Evolutionary conservation across 2,797 vertebrate species (phyloP).

Genomic region (Mico argentatus): DNA sequence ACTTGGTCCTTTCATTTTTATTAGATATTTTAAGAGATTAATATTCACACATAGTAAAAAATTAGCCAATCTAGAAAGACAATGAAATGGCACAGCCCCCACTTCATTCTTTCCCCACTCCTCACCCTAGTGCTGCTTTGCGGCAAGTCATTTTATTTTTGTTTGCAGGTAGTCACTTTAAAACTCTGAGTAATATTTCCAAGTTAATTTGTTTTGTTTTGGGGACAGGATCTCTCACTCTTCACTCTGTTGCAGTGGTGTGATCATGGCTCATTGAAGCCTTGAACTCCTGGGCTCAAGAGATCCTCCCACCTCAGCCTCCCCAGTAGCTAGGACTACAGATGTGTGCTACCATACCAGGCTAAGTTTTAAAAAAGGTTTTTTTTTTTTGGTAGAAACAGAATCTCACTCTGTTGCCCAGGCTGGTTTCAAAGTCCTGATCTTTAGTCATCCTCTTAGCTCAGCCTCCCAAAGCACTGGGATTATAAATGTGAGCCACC

Average conservation of each 20-base stretch:
- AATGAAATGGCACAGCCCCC: background rate
- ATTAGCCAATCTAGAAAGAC: background rate
- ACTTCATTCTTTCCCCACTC: background rate
- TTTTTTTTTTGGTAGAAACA: too few species aligned
- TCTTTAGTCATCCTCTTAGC: too few species aligned
- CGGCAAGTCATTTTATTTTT: background rate
- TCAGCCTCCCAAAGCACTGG: too few species aligned
- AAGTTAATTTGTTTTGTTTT: background rate
- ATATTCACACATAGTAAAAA: background rate
- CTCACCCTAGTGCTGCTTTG: background rate
- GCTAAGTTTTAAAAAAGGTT: background rate
- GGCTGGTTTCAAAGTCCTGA: too few species aligned
- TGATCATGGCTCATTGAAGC: background rate
- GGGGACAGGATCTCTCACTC: background rate
- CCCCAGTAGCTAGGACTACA: background rate
- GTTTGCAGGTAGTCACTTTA: background rate
- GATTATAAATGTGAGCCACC: too few species aligned
- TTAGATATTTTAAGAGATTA: conserved; percentile 11
- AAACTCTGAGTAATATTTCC: background rate
- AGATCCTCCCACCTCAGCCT: background rate
- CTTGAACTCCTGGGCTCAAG: background rate
- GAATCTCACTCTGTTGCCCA: too few species aligned
- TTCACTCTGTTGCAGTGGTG: background rate
- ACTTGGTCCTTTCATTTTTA: background rate
- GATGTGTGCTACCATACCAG: background rate